Evolutionary conservation across 2,113 vertebrate genomes (phyloP), one percentile per base, ranked within the genome.

Genomic region (Nettapus auritus): DNA sequence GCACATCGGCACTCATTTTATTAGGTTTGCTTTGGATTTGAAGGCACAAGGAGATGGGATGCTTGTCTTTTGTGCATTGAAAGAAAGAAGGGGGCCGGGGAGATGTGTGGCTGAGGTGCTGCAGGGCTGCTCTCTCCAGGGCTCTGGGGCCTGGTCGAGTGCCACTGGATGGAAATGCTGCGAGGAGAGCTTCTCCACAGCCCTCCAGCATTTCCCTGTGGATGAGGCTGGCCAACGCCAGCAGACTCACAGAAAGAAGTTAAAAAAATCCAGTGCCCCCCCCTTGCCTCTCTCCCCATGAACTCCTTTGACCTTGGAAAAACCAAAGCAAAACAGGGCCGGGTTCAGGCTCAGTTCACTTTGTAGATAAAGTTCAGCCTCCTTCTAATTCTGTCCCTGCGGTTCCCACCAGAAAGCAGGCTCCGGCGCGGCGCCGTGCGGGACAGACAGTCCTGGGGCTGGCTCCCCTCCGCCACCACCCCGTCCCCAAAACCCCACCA

Each of bases 381-480:
- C 59, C 22, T 90, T 93, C 94, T 89, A 89, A 94, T 94, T 96
- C 87, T 87, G 91, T 87, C 89, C 62, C 2, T 1, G 86, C 1
- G 7, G 42, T 95, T 96, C 94, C 94, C 91, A 94, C 52, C 71
- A 90, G 82, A 80, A 90, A 83, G 77, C 0, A 15, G 25, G 13
- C 67, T 80, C 44, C 0, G 1, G 31, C 4, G 1, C 0, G 0
- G 50, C 0, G 1, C 42, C 4, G 4, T 5, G 50, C 6, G 46
- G 15, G 13, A 8, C 28, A 77, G 18, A 6, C 57, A 80, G 48
- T 8, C 29, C 63, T 29, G 38, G 60, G 38, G 62, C 34, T 34
- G n/a, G 28, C 38, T 11, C 19, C 14, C 31, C 28, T 52, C 28
- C 1, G 2, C 52, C 83, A 86, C 21, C 21, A 7, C 34, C 38